These are phyloP conservation scores for Timema podura DNA, from an alignment of 2,888 invertebrate species.

Conservation along the genomic window DNA sequence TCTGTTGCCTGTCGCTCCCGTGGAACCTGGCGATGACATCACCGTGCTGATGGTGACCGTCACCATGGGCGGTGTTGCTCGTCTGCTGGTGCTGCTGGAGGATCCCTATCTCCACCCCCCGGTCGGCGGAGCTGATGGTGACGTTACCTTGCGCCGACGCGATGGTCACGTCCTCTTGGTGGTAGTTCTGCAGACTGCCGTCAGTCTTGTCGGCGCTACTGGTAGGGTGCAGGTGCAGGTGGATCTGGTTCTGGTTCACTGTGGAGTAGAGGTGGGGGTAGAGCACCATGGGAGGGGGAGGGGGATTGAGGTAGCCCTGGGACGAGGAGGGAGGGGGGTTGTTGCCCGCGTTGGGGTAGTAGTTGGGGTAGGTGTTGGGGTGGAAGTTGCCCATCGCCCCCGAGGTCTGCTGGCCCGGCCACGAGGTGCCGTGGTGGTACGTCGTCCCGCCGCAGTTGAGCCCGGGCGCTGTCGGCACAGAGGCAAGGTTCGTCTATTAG, in stretches of 20 bases:
- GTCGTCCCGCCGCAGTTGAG: constrained; percentile 29
- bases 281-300: constrained; percentile 66
- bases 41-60: constrained; percentile 42
- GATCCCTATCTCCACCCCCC: constrained; percentile 37
- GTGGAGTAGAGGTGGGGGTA: constrained; percentile 77
- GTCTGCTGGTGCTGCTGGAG: constrained; percentile 31
- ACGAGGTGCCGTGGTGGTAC: constrained; percentile 25
- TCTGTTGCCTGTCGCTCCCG: constrained; percentile 33
- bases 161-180: constrained; percentile 35
- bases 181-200: constrained; percentile 24
- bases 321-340: constrained; percentile 42
- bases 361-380: constrained; percentile 63
- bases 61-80: constrained; percentile 40
- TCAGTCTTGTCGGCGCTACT: constrained; percentile 35
- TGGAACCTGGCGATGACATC: constrained; percentile 27
- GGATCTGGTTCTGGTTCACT: constrained; percentile 83
- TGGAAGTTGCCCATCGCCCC: constrained; percentile 38
- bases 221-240: constrained; percentile 74
- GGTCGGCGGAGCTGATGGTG: constrained; percentile 32
- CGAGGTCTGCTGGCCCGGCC: constrained; percentile 17
- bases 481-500: too few species aligned
- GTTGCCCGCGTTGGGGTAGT: constrained; percentile 55
- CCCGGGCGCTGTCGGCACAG: constrained; percentile 26
- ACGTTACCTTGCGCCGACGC: constrained; percentile 35
- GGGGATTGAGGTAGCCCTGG: constrained; percentile 41